Conservation (phyloP, 2,888 invertebrate genomes). For the Imbricaverruca yamaguchii region DNA sequence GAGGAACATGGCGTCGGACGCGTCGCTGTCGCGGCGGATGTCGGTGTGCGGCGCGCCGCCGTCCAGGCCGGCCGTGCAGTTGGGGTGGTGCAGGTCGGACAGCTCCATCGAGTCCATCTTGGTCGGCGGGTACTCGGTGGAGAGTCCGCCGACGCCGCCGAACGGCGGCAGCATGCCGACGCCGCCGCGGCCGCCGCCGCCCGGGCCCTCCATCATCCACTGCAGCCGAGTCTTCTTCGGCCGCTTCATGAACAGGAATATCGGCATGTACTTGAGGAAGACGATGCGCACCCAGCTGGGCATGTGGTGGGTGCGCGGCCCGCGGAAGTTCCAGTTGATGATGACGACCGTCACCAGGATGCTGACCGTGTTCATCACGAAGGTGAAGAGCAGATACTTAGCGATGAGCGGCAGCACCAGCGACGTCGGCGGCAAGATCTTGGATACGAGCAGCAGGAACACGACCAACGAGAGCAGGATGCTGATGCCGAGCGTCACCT, state of each 20-base stretch:
- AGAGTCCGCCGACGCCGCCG: slow-evolving; percentile 65
- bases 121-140: slow-evolving; percentile 60
- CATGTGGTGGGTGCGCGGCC: slow-evolving; percentile 95
- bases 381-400: slow-evolving; percentile 97
- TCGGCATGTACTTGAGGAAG: slow-evolving; percentile 66
- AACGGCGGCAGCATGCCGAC: slow-evolving; percentile 44
- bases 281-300: slow-evolving; percentile 92
- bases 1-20: slow-evolving; percentile 79
- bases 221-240: slow-evolving; percentile 87
- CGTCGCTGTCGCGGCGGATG: slow-evolving; percentile 77
- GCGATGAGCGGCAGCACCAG: slow-evolving; percentile 96
- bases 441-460: slow-evolving; percentile 94
- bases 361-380: slow-evolving; percentile 99
- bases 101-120: slow-evolving; percentile 91
- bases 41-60: slow-evolving; percentile 49
- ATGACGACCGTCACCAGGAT: slow-evolving; percentile 98
- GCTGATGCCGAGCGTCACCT: slow-evolving; percentile 87
- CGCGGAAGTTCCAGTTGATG: slow-evolving; percentile 97
- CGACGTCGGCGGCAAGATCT: slow-evolving; percentile 97
- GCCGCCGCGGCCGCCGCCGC: slow-evolving; percentile 44
- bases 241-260: slow-evolving; percentile 87
- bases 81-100: slow-evolving; percentile 89
- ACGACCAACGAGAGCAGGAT: slow-evolving; percentile 99
- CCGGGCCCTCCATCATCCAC: slow-evolving; percentile 97
- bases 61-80: slow-evolving; percentile 79